Percentiles rank a stretch among this genome's conserved stretches.
Conservation (phyloP, 1,140 invertebrate genomes). For the Lasaia peninsularis region DNA sequence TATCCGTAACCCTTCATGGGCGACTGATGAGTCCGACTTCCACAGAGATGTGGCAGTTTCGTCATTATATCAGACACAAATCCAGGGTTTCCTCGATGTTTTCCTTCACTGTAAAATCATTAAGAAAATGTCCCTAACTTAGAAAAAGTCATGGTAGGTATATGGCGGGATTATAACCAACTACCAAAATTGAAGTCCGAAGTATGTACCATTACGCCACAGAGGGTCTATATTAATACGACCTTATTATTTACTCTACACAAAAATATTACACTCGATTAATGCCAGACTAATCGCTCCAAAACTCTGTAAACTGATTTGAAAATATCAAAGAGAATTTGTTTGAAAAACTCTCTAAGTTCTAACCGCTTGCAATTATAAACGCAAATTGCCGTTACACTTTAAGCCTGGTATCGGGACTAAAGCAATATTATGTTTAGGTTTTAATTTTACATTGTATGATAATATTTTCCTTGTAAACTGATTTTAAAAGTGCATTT, state of each 20-base stretch:
- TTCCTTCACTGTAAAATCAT: too few relatives aligned
- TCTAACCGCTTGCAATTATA: background rate
- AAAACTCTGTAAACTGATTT: background rate
- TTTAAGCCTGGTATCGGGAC: background rate
- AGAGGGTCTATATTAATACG: background rate
- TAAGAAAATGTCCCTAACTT: too few relatives aligned
- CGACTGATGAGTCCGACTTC: too few relatives aligned
- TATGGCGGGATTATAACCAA: too few relatives aligned
- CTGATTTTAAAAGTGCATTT: too few relatives aligned
- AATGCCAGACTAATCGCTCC: background rate
- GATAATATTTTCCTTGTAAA: too few relatives aligned
- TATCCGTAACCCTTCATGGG: too few relatives aligned
- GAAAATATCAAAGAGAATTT: background rate
- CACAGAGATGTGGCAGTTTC: too few relatives aligned
- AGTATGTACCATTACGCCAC: background rate
- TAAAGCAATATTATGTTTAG: background rate
- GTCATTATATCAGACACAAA: too few relatives aligned
- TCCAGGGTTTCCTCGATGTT: too few relatives aligned
- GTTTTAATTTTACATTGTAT: background rate
- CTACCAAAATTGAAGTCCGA: too few relatives aligned
- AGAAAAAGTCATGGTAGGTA: too few relatives aligned
- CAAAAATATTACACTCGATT: background rate
- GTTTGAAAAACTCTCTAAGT: conserved; percentile 3
- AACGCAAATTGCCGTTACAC: background rate
- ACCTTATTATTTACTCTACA: background rate